phyloP scores from a whole-genome alignment of 2,797 vertebrate genomes.

The Neomorphus geoffroyi region DNA sequence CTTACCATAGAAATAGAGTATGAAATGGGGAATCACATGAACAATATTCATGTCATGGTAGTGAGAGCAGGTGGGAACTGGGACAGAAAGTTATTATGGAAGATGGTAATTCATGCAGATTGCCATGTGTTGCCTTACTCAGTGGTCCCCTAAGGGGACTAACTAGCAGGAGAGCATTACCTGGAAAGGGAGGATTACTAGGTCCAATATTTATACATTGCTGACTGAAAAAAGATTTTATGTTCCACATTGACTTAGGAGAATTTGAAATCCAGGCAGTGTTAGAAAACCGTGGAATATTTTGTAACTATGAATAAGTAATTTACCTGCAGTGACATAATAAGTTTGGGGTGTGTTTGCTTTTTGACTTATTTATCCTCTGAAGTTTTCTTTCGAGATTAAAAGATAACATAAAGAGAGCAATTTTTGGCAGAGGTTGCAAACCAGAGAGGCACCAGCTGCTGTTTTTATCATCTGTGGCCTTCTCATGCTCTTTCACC shows the following conservation, averaged over 20 bases:
- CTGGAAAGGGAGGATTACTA: background rate
- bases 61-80: background rate
- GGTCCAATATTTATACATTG: background rate
- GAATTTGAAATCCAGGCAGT: background rate
- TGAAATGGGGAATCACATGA: background rate
- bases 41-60: background rate
- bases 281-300: background rate
- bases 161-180: background rate
- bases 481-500: background rate
- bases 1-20: background rate
- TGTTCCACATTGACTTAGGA: background rate
- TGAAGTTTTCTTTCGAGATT: slow-evolving; percentile 37
- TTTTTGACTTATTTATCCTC: background rate
- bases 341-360: background rate
- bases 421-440: background rate
- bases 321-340: background rate
- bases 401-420: background rate
- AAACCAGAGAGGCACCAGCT: slow-evolving; percentile 21
- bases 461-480: background rate
- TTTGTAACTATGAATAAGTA: background rate
- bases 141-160: background rate
- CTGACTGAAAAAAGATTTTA: background rate
- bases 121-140: background rate
- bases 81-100: fast-evolving
- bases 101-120: background rate